phyloP scores from a whole-genome alignment of 2,888 invertebrate species.

The Chaitophorus viminalis region DNA sequence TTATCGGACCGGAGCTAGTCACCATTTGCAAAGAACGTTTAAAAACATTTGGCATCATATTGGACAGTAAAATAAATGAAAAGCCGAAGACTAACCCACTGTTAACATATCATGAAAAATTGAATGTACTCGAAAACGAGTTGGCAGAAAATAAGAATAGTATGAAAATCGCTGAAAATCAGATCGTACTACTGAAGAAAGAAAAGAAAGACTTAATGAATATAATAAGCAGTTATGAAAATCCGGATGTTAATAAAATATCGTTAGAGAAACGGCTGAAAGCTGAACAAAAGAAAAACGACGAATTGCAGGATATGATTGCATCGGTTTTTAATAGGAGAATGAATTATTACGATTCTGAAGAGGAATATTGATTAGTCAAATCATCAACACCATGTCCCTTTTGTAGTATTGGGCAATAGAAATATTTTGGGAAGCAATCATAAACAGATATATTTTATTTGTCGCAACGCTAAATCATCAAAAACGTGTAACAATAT shows the following conservation, averaged over 20 bases:
- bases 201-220: conserved; percentile 14
- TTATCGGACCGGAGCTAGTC: not conserved
- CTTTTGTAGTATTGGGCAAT: too few species aligned
- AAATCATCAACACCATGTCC: too few species aligned
- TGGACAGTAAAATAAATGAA: not conserved
- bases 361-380: not conserved
- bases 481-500: too few species aligned
- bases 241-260: not conserved
- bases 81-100: too few species aligned
- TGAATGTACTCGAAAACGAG: not conserved
- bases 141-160: not conserved
- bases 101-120: not conserved
- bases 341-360: not conserved
- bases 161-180: not conserved
- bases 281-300: not conserved
- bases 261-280: conserved; percentile 11
- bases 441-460: too few species aligned
- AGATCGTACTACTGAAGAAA: not conserved
- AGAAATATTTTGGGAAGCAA: too few species aligned
- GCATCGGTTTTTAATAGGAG: not conserved
- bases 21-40: not conserved
- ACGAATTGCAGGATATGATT: not conserved
- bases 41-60: not conserved
- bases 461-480: too few species aligned
- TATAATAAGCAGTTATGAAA: not conserved